These are phyloP conservation scores for Dioctria linearis DNA, from an alignment of 2,888 invertebrate genomes.

Conservation along the genomic window DNA sequence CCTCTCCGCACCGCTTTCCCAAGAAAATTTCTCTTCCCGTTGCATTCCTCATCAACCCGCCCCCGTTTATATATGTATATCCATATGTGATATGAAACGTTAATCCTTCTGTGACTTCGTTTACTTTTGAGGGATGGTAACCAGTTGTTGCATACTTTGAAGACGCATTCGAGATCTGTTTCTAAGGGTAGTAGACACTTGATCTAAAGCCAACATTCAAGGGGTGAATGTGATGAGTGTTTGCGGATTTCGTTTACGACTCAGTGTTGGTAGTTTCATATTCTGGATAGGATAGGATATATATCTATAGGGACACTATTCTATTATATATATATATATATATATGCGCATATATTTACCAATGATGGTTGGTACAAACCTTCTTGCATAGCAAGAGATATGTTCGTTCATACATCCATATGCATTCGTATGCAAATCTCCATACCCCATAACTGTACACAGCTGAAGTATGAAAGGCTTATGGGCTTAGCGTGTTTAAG, in stretches of 20 bases:
- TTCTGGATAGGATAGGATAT: too few species aligned
- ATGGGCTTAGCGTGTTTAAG: conserved; percentile 56
- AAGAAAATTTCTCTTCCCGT: not conserved
- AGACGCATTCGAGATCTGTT: conserved; percentile 33
- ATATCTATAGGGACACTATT: too few species aligned
- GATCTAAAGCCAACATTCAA: conserved; percentile 55
- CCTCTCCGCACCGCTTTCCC: not conserved
- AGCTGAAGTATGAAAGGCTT: conserved; percentile 48
- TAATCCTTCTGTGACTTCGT: conserved; percentile 50
- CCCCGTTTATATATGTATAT: too few species aligned
- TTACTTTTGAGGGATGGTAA: conserved; percentile 55
- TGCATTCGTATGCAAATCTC: conserved; percentile 53
- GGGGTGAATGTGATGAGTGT: conserved; percentile 53
- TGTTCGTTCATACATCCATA: conserved; percentile 31
- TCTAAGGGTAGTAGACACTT: conserved; percentile 43
- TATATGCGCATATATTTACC: too few species aligned
- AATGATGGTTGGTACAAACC: too few species aligned
- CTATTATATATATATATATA: too few species aligned
- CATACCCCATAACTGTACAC: conserved; percentile 25
- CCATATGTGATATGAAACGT: conserved; percentile 25
- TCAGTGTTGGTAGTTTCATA: conserved; percentile 50
- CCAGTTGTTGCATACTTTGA: conserved; percentile 55
- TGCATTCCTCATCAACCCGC: not conserved
- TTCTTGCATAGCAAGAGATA: not conserved
- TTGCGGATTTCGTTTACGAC: conserved; percentile 54